Evolutionary conservation across 2,797 vertebrate species (phyloP).

Genomic region (Melanotaenia trifasciata): DNA sequence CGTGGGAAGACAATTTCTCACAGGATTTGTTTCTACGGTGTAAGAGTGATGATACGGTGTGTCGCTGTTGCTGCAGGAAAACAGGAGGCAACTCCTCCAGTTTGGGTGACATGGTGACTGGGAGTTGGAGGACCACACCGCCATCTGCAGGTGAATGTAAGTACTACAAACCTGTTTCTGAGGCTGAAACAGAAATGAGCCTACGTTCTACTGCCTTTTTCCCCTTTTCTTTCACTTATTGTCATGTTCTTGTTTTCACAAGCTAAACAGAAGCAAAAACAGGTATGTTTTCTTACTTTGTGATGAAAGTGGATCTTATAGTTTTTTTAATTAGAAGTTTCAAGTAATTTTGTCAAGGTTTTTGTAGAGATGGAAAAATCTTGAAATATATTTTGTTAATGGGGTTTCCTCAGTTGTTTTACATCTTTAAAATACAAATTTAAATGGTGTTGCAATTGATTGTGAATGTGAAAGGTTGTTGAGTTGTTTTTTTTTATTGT

Average conservation of each 20-base stretch:
- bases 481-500: neutral
- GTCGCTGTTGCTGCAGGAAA: conserved; percentile 82
- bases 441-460: neutral
- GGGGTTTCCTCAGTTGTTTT: too few species aligned
- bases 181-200: neutral
- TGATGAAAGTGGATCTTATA: conserved; percentile 8
- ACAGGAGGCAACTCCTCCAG: conserved; percentile 90
- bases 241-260: conserved; percentile 85
- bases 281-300: conserved; percentile 84
- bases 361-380: neutral
- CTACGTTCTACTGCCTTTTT: conserved; percentile 18
- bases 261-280: conserved; percentile 99
- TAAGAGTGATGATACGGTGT: neutral
- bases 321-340: neutral
- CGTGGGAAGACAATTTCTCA: neutral
- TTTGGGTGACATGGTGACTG: conserved; percentile 91
- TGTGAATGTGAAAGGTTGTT: neutral
- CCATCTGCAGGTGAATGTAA: conserved; percentile 92
- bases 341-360: neutral
- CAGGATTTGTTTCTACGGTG: neutral
- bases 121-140: conserved; percentile 92
- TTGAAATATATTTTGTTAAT: too few species aligned
- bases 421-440: neutral
- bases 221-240: conserved; percentile 58
- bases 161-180: conserved; percentile 52